Conservation (phyloP, 2,888 invertebrate genomes). For the Mystacides longicornis region DNA sequence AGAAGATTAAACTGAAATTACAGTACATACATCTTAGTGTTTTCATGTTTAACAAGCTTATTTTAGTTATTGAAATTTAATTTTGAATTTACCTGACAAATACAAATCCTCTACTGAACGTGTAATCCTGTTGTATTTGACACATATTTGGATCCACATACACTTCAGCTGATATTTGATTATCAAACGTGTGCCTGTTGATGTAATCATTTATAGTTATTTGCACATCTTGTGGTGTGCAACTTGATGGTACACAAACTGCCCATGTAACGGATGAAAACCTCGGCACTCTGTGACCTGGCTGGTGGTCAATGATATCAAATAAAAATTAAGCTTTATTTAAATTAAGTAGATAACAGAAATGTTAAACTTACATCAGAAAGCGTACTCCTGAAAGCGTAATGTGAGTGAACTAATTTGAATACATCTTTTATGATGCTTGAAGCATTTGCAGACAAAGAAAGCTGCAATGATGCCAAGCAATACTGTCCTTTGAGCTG, state of each 20-base stretch:
- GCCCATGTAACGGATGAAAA: constrained; percentile 62
- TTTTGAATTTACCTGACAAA: constrained; percentile 40
- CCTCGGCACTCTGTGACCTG: constrained; percentile 62
- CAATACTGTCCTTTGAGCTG: constrained; percentile 56
- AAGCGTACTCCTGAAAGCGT: constrained; percentile 55
- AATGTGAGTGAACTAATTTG: constrained; percentile 52
- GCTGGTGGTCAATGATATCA: too few species aligned
- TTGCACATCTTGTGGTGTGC: constrained; percentile 52
- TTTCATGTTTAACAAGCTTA: background rate
- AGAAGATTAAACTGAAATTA: constrained; percentile 32
- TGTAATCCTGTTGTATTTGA: constrained; percentile 37
- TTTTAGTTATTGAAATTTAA: background rate
- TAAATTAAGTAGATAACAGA: background rate
- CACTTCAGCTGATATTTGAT: constrained; percentile 50
- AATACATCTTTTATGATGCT: constrained; percentile 45
- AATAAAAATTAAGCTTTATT: background rate
- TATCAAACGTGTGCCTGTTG: constrained; percentile 41
- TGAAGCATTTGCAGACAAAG: constrained; percentile 41
- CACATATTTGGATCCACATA: constrained; percentile 57
- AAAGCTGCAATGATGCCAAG: constrained; percentile 53
- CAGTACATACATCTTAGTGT: background rate
- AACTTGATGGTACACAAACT: constrained; percentile 57
- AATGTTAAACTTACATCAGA: constrained; percentile 54
- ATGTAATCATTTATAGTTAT: constrained; percentile 45
- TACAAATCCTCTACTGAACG: constrained; percentile 42